Evolutionary conservation across 2,797 vertebrate genomes (phyloP).

Genomic region (Manis crassicaudata): DNA sequence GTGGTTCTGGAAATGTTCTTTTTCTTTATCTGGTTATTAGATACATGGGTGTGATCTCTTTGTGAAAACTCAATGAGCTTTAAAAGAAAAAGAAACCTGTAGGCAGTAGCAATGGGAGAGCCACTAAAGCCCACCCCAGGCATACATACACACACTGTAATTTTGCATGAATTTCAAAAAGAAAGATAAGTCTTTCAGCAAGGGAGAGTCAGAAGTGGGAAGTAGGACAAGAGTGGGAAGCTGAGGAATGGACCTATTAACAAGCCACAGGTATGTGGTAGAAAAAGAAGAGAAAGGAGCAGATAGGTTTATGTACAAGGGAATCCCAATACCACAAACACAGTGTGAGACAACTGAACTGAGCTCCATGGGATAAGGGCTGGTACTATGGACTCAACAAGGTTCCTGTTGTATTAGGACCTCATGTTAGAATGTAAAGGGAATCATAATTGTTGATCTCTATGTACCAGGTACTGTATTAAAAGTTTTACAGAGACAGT

Average conservation of each 20-base stretch:
- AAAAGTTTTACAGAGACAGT: slow-evolving; percentile 45
- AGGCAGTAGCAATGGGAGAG: neutral
- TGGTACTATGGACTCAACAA: neutral
- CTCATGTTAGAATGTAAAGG: neutral
- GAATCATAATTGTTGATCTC: neutral
- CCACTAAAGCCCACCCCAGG: neutral
- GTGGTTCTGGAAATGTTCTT: neutral
- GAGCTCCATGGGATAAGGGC: neutral
- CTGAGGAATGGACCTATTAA: neutral
- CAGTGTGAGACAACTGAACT: neutral
- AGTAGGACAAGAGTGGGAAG: neutral
- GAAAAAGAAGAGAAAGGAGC: neutral
- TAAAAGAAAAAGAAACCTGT: neutral
- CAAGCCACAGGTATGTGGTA: neutral
- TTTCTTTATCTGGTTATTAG: neutral
- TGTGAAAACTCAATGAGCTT: neutral
- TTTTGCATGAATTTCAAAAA: neutral
- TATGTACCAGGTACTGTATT: neutral
- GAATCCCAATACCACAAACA: neutral
- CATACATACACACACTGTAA: neutral
- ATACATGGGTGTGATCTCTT: neutral
- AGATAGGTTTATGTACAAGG: neutral
- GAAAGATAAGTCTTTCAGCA: neutral
- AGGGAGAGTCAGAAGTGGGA: neutral
- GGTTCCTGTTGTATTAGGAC: neutral